Base-by-base conservation (phyloP, 2,797 vertebrate genomes). In the Tolypeutes matacus region DNA sequence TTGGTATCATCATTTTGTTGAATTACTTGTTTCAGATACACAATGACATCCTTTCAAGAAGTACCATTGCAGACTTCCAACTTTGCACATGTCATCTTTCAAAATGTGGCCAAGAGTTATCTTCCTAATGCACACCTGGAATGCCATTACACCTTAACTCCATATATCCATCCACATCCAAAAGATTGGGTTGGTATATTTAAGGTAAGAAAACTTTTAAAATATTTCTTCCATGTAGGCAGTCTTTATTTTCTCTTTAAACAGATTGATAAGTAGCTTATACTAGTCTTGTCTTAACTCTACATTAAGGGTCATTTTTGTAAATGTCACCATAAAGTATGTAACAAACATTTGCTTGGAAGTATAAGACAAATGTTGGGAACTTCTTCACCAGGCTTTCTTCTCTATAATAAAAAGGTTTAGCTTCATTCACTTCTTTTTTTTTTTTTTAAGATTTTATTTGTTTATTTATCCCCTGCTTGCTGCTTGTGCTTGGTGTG, bases 141-240 rank as follows among this genome's bases (percentile, higher is more conserved):
- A 96, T 99, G 99, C 97, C 99, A 99, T 98, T 99, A 99, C 70
- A 99, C 99, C 84, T 98, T 99, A 98, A 99, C 99, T 17, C 99
- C 99, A 65, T 99, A 99, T 98, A 99, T 99, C 96, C 99, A 98
- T 95, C 99, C 99, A 83, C 98, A 99, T 98, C 98, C 99, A 91
- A 99, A 99, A 97, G 99, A 99, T 97, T 99, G 99, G 99, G 99
- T 99, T 96, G 99, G 99, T 97, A 99, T 99, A 97, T 99, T 99
- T 98, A 99, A 99, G 99, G 99, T 99, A 97, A 98, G 98, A 53
- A 80, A 95, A 39, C 4, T 53, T 97, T 46, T 67, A 95, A 14
- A 58, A 31, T 81, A 4, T 96, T 83, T 94, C 0, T 51, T 93
- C 11, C 42, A 23, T 81, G 1, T 96, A 67, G 53, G 53, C 76